Evolutionary conservation across 1,140 invertebrate genomes (phyloP).

Genomic region (Cyrtorhinus lividipennis): DNA sequence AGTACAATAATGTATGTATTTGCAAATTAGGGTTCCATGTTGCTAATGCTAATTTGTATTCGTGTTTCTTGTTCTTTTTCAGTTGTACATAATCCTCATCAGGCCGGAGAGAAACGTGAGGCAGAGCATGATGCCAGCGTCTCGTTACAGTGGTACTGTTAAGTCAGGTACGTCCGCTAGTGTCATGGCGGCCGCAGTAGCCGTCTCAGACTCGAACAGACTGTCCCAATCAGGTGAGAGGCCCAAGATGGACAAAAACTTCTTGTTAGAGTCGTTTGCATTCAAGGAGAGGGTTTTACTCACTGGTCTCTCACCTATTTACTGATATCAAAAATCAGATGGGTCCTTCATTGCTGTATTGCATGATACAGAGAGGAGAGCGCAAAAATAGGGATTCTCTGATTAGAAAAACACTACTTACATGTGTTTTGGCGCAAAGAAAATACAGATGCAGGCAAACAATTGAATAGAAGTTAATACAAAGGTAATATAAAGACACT

Average conservation of each 20-base stretch:
- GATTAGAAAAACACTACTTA: too few species aligned
- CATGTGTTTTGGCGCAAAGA: too few species aligned
- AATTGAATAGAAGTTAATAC: too few species aligned
- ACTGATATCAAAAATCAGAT: too few species aligned
- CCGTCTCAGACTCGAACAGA: slow-evolving; percentile 20
- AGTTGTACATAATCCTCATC: slow-evolving; percentile 87
- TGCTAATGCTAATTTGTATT: not conserved
- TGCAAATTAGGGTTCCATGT: too few species aligned
- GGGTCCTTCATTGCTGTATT: not conserved
- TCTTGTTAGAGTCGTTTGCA: too few species aligned
- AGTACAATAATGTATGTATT: too few species aligned
- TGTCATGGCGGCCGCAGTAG: slow-evolving; percentile 22
- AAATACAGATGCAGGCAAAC: too few species aligned
- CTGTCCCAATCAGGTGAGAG: slow-evolving; percentile 13
- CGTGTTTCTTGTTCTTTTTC: slow-evolving; percentile 24
- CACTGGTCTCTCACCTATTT: not conserved
- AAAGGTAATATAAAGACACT: too few species aligned
- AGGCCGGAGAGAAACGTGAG: slow-evolving; percentile 83
- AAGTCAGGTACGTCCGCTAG: slow-evolving; percentile 23
- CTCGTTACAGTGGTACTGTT: slow-evolving; percentile 20
- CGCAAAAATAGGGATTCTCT: too few species aligned
- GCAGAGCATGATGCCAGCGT: slow-evolving; percentile 69
- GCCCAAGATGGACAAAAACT: not conserved
- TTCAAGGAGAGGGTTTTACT: not conserved
- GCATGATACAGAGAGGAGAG: not conserved